Evolutionary conservation across 2,797 vertebrate species (phyloP), one percentile per base, ranked within the genome.

Genomic region (Manis javanica): DNA sequence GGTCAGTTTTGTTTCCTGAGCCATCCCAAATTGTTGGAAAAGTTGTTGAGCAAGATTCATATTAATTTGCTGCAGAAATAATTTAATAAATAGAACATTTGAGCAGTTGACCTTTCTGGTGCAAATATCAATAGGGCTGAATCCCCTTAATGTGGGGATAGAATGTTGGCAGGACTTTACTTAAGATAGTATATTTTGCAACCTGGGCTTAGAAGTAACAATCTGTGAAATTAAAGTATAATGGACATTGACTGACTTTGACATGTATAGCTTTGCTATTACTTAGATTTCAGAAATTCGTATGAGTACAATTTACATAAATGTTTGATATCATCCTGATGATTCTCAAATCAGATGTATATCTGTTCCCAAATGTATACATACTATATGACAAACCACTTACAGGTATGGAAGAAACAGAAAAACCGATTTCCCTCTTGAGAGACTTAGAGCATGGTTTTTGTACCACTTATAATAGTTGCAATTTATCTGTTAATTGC

Each of bases 71-170:
- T 98, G 95, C 96, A 95, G 90, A 98, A 97, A 95, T 98, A 98
- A 99, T 98, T 98, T 98, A 98, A 98, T 98, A 98, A 98, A 98
- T 98, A 98, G 95, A 98, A 98, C 97, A 98, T 98, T 97, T 98
- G 96, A 98, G 96, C 77, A 96, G 94, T 87, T 98, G 98, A 98
- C 95, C 98, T 98, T 98, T 95, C 87, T 96, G 87, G 55, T 97
- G 57, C 88, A 98, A 98, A 98, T 97, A 98, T 97, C 74, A 79
- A 7, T n/a, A 72, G 49, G 93, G 75, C 95, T 96, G 90, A 97
- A 94, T 95, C 98, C 96, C 94, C 84, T 96, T 90, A 88, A 91
- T 87, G 72, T 31, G 42, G 59, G 57, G 97, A 93, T 88, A 84
- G 46, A 91, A 42, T 90, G 90, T 97, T 92, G 94, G 90, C 39